Evolutionary conservation across 2,888 invertebrate genomes (phyloP).

Genomic region (Peribatodes rhomboidaria): DNA sequence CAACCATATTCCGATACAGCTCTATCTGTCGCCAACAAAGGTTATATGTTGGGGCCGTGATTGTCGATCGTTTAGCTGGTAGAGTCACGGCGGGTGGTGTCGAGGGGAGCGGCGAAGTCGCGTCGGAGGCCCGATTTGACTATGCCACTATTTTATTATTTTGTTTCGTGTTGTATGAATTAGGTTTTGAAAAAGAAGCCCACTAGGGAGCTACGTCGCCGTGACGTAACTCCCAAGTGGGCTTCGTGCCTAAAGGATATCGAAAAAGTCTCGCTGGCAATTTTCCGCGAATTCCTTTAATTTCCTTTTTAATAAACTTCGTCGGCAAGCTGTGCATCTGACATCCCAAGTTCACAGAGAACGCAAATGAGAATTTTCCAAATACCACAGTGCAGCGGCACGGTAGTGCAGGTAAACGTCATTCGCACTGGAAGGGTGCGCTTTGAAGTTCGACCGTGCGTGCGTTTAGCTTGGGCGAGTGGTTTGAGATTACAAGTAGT

Average conservation of each 20-base stretch:
- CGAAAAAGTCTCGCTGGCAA: background rate
- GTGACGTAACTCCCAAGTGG: too few species aligned
- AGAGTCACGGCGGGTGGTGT: too few species aligned
- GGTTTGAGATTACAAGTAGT: background rate
- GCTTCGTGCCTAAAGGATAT: background rate
- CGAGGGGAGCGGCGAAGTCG: too few species aligned
- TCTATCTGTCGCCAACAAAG: too few species aligned
- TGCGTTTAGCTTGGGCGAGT: conserved; percentile 3
- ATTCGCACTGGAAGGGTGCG: conserved; percentile 27
- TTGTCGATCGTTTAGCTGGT: too few species aligned
- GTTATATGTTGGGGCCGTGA: too few species aligned
- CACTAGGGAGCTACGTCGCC: too few species aligned
- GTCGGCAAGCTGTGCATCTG: conserved; percentile 26
- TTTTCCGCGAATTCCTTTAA: conserved; percentile 8
- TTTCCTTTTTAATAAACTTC: conserved; percentile 39
- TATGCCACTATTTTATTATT: too few species aligned
- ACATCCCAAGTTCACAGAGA: conserved; percentile 33
- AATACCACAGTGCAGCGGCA: conserved; percentile 20
- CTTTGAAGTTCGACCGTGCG: conserved; percentile 33
- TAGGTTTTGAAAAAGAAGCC: too few species aligned
- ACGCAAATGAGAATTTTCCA: conserved; percentile 36
- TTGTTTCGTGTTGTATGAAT: too few species aligned
- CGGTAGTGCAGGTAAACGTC: conserved; percentile 37
- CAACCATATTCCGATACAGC: too few species aligned
- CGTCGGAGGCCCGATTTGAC: too few species aligned